Percentiles rank a stretch among this genome's conserved stretches.
These are phyloP conservation scores for Asbolus verrucosus DNA, from an alignment of 1,140 invertebrate species.

Conservation along the genomic window DNA sequence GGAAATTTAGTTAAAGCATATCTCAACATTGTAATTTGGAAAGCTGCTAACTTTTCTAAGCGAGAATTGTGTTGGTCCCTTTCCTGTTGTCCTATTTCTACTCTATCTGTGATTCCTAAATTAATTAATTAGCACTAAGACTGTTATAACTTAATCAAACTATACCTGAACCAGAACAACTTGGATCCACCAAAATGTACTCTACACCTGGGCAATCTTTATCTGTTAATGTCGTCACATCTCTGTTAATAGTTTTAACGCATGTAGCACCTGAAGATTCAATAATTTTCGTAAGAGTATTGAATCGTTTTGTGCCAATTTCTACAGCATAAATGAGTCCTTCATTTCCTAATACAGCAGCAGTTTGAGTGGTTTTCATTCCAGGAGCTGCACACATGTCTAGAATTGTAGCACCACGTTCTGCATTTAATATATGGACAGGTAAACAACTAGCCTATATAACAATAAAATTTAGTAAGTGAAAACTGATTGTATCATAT, in stretches of 20 bases:
- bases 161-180: slow-evolving; percentile 94
- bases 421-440: slow-evolving; percentile 79
- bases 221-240: slow-evolving; percentile 77
- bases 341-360: slow-evolving; percentile 83
- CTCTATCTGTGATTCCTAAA: slow-evolving; percentile 65
- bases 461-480: slow-evolving; percentile 55
- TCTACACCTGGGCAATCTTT: slow-evolving; percentile 78
- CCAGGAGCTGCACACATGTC: slow-evolving; percentile 97
- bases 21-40: slow-evolving; percentile 88
- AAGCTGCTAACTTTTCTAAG: slow-evolving; percentile 77
- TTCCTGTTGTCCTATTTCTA: slow-evolving; percentile 63
- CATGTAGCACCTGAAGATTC: slow-evolving; percentile 73
- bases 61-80: slow-evolving; percentile 64
- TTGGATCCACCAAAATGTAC: slow-evolving; percentile 95
- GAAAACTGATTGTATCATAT: slow-evolving; percentile 45
- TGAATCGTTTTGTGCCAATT: slow-evolving; percentile 74
- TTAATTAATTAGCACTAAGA: not conserved
- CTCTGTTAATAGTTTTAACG: slow-evolving; percentile 75
- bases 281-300: slow-evolving; percentile 75
- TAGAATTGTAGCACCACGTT: slow-evolving; percentile 76
- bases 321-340: slow-evolving; percentile 89
- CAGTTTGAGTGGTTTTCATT: slow-evolving; percentile 93
- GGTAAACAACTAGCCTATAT: slow-evolving; percentile 92
- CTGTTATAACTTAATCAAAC: slow-evolving; percentile 50
- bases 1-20: slow-evolving; percentile 89